Conservation (phyloP, 2,888 invertebrate genomes). For the Ormyrus thymus region DNA sequence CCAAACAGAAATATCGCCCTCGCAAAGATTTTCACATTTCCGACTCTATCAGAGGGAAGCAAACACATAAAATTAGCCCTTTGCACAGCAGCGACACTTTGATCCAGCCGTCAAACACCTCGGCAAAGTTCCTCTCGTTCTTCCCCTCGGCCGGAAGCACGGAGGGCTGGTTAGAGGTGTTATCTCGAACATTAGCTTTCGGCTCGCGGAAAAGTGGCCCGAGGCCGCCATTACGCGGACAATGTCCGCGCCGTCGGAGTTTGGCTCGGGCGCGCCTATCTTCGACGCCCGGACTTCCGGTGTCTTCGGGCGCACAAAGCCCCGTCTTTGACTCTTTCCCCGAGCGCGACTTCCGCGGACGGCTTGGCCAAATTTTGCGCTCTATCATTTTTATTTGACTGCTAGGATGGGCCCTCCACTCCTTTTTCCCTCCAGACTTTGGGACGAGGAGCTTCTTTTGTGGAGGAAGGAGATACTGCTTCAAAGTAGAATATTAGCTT, state of each 20-base stretch:
- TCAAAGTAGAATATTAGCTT: no score
- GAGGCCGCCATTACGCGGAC: constrained; percentile 72
- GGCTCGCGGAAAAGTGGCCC: constrained; percentile 70
- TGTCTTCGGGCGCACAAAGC: constrained; percentile 10
- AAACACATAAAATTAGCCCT: constrained; percentile 31
- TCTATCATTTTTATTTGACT: constrained; percentile 48
- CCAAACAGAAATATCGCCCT: no score
- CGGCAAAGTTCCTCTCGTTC: background rate
- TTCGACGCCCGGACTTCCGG: constrained; percentile 43
- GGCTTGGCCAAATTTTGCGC: constrained; percentile 37
- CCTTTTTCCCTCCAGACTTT: background rate
- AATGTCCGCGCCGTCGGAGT: constrained; percentile 66
- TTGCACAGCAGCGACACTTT: constrained; percentile 1
- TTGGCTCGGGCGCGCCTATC: constrained; percentile 51
- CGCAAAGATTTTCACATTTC: no score
- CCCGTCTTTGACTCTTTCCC: constrained; percentile 28
- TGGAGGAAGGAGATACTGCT: background rate
- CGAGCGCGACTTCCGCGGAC: constrained; percentile 7
- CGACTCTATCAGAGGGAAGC: background rate
- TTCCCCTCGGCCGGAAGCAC: no score
- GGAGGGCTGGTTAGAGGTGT: constrained; percentile 58
- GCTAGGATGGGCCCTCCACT: background rate
- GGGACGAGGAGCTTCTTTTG: background rate
- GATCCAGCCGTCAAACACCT: constrained; percentile 9
- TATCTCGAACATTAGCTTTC: constrained; percentile 73